Base-by-base conservation (phyloP, 2,888 invertebrate species). In the Balanococcus diminutus region DNA sequence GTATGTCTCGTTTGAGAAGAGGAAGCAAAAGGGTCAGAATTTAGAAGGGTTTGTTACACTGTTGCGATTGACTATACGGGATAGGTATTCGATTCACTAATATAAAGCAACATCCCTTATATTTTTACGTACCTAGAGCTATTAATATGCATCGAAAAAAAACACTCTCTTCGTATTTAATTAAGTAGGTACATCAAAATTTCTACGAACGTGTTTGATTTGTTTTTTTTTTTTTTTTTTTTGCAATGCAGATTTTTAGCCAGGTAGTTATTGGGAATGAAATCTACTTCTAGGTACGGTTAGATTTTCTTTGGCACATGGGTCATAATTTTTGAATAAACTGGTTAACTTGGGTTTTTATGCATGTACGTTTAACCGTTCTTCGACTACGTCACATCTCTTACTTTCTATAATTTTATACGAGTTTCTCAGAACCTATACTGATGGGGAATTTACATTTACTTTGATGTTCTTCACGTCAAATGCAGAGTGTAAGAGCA, bases 21-120 rank as follows among this genome's bases (percentile, higher is more conserved):
- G n/a, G n/a, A 19, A 75, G 32, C n/a, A 32, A 75, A 75, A 75
- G 32, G 75, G 75, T 75, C 32, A 32, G 32, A 75, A 75, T 75
- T 75, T 75, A 75, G 75, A 75, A 75, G 75, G 75, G 75, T 31
- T 32, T 16, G n/a, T 31, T 25, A 32, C 8, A 32, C 75, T 32
- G 75, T 75, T 75, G 32, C 75, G 36, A 67, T 28, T 67, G 25
- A 14, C 5, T 51, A 19, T n/a, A 51, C 16, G 42, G 9, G 16
- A 14, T 42, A 11, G 14, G 11, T 51, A 51, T 51, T 19, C 51
- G 51, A 51, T 51, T 19, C 51, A 51, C n/a, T 51, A 19, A 51
- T 51, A 36, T 6, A 6, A 51, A 51, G 19, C 51, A 51, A 51
- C 51, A 51, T 51, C 51, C 51, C 19, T 51, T 19, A n/a, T 51